A percentile compares a stretch with the other conserved stretches of the same genome.
These are phyloP conservation scores for Trididemnum nubilum DNA, from an alignment of 23 tunicate species.

Conservation along the genomic window DNA sequence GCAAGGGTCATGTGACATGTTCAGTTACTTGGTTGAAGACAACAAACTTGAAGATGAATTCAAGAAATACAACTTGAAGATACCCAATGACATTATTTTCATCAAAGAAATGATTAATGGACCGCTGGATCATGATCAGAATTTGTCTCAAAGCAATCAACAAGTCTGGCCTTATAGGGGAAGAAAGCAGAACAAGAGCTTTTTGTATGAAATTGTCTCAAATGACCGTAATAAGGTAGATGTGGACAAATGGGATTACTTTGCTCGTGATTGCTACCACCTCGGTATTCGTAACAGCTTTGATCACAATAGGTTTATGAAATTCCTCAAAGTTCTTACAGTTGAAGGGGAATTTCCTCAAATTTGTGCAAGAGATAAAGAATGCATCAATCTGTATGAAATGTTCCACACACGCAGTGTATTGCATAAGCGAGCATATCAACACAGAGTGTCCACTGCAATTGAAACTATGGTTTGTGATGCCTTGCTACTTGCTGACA, in stretches of 20 bases:
- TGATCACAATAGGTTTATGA: slow-evolving; percentile 76
- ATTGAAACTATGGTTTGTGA: slow-evolving; percentile 76
- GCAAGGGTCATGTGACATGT: slow-evolving; percentile 54
- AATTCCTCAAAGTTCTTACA: slow-evolving; percentile 45
- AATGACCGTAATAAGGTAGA: slow-evolving; percentile 74
- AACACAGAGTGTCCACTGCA: slow-evolving; percentile 51
- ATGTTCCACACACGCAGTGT: slow-evolving; percentile 72
- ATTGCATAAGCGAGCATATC: slow-evolving; percentile 71
- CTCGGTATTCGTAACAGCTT: slow-evolving; percentile 78
- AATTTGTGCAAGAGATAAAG: slow-evolving; percentile 79
- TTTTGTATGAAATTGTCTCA: slow-evolving; percentile 85
- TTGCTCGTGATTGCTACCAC: slow-evolving; percentile 90
- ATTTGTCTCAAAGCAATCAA: not conserved
- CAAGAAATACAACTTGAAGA: slow-evolving; percentile 3
- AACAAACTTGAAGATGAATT: slow-evolving; percentile 28
- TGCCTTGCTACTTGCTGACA: slow-evolving; percentile 59
- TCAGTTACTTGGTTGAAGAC: slow-evolving; percentile 44
- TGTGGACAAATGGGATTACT: slow-evolving; percentile 96
- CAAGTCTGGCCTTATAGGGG: slow-evolving; percentile 36
- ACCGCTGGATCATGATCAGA: not conserved
- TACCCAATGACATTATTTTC: slow-evolving; percentile 17
- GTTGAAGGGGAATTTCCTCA: slow-evolving; percentile 46
- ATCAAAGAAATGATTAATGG: slow-evolving; percentile 75
- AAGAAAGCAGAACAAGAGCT: slow-evolving; percentile 44
- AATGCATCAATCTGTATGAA: slow-evolving; percentile 53